Base-by-base conservation (phyloP, 1,140 invertebrate species). In the Calliopsis andreniformis region DNA sequence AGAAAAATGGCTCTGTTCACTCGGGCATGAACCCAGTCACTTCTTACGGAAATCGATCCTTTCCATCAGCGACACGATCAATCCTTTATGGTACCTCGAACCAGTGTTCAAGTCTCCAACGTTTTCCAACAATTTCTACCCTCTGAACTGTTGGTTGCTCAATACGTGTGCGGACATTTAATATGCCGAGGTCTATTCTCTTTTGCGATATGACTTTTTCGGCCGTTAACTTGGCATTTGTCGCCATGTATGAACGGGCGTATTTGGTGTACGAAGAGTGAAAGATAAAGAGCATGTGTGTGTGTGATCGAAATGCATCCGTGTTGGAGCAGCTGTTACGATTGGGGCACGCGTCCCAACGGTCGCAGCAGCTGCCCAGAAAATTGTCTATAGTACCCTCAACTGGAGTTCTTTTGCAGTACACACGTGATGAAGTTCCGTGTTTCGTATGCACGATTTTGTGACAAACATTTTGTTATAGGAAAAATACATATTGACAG, bases 321-420 rank as follows among this genome's bases (percentile, higher is more conserved):
- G 76, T 86, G 80, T 84, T 78, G 77, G 81, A 84, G 87, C 88
- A 88, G 87, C 87, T 89, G 87, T 85, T 87, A 76, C 84, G 78
- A 86, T 84, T 78, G 83, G 84, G 89, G 87, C 90, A 90, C 89
- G 89, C 88, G 88, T 86, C 87, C 83, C 90, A 91, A 92, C 91
- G 90, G 91, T 91, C 88, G 88, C 80, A 56, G 86, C 91, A 92
- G 90, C 90, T 91, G 91, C 81, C 83, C 85, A 83, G 67, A 86
- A 89, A 91, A 89, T 88, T 83, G 69, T 75, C 83, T 85, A 87
- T 62, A 51, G 71, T 87, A 79, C 28, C 67, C 61, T 88, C 82
- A 18, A 39, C 75, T 35, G 66, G 59, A 89, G 86, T 87, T 88
- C 87, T 83, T 58, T 58, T 32, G 3, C 30, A 12, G 45, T 23